phyloP scores from a whole-genome alignment of 1,140 invertebrate genomes.

The Orius insidiosus region DNA sequence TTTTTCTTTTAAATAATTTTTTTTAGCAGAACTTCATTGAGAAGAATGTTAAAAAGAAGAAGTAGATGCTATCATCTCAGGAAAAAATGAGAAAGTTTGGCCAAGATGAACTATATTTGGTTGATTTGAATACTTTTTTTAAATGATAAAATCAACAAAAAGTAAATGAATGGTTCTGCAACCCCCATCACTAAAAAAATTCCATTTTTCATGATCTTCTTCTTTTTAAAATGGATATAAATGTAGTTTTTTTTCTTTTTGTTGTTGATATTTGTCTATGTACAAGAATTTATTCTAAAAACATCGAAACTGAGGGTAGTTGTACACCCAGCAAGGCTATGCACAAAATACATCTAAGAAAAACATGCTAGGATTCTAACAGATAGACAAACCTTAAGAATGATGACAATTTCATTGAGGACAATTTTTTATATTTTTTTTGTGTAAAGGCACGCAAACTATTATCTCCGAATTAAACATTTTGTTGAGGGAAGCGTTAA shows the following conservation, averaged over 20 bases:
- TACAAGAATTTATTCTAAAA: neutral
- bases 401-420: neutral
- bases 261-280: conserved; percentile 1
- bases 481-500: too few species aligned
- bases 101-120: too few species aligned
- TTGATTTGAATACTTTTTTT: too few species aligned
- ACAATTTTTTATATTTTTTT: neutral
- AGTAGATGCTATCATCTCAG: neutral
- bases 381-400: neutral
- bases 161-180: too few species aligned
- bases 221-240: too few species aligned
- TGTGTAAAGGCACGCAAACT: neutral
- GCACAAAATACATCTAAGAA: conserved; percentile 1
- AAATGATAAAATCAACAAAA: too few species aligned
- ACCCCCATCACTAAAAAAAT: too few species aligned
- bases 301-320: neutral
- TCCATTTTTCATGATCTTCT: too few species aligned
- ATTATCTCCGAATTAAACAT: too few species aligned
- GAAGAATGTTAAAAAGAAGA: neutral
- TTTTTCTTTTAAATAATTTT: neutral
- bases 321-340: neutral
- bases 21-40: neutral
- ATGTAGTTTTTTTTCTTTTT: too few species aligned
- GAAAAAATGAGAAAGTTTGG: too few species aligned
- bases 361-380: neutral